phyloP scores from a whole-genome alignment of 2,113 vertebrate species.

The Alouatta palliata region DNA sequence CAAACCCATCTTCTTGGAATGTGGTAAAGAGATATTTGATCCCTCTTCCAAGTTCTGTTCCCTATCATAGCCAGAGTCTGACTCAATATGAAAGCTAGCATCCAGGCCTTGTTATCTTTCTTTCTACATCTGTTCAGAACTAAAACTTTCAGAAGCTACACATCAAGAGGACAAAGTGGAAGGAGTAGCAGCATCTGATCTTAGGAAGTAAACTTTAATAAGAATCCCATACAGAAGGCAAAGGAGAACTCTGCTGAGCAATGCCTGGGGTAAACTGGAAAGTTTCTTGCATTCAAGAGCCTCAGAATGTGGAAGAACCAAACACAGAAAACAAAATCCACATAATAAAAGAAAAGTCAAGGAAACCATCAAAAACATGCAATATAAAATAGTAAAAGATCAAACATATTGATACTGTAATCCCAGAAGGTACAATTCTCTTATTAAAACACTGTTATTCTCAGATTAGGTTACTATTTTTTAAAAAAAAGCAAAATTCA shows the following conservation, averaged over 20 bases:
- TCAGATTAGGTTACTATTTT: background rate
- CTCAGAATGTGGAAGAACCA: background rate
- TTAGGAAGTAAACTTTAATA: background rate
- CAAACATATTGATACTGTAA: background rate
- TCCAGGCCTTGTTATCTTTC: background rate
- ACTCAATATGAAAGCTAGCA: background rate
- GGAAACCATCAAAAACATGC: background rate
- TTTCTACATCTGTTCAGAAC: background rate
- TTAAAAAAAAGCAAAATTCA: background rate
- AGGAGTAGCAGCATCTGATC: background rate
- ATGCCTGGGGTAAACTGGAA: rapidly evolving
- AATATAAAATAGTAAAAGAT: background rate
- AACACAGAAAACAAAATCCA: background rate
- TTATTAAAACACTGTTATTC: background rate
- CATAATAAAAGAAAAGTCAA: background rate
- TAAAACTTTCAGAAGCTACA: background rate
- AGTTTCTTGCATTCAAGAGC: background rate
- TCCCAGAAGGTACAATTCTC: background rate
- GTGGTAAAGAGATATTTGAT: background rate
- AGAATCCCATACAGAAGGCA: background rate
- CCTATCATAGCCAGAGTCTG: background rate
- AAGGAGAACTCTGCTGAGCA: no score
- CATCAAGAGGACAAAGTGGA: background rate
- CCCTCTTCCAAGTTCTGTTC: background rate
- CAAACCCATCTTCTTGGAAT: background rate